Conservation (phyloP, 1,140 invertebrate species). For the Plectus sambesii region DNA sequence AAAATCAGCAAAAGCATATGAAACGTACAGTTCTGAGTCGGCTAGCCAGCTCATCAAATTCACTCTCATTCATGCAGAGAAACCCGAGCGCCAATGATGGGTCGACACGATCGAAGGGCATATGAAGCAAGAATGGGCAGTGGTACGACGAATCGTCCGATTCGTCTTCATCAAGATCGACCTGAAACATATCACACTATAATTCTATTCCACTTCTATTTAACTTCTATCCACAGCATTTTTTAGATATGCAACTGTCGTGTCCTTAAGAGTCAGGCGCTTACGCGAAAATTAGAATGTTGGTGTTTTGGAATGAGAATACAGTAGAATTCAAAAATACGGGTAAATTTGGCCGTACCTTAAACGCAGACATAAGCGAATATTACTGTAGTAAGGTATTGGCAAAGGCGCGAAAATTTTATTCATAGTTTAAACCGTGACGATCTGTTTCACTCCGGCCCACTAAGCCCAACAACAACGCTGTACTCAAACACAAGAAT, state of each 20-base stretch:
- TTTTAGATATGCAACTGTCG: neutral
- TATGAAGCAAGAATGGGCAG: slow-evolving; percentile 33
- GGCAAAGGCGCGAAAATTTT: no score
- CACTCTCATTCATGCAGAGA: slow-evolving; percentile 28
- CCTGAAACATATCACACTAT: no score
- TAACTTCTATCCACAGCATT: slow-evolving; percentile 1
- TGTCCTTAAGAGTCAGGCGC: neutral
- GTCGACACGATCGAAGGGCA: slow-evolving; percentile 35
- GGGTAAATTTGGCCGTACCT: neutral
- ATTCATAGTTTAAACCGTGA: no score
- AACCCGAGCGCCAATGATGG: slow-evolving; percentile 39
- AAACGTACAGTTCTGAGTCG: no score
- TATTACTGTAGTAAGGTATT: no score
- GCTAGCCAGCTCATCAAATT: slow-evolving; percentile 32
- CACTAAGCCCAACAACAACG: no score
- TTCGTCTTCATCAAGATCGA: slow-evolving; percentile 12
- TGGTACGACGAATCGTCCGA: slow-evolving; percentile 39
- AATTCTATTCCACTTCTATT: no score
- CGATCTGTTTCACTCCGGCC: no score
- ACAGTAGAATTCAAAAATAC: neutral
- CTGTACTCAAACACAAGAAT: no score
- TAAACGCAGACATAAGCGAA: no score
- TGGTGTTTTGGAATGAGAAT: slow-evolving; percentile 6
- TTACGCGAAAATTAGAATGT: neutral
- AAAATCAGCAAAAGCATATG: no score